A percentile compares a stretch with the other conserved stretches of the same genome.
phyloP scores from a whole-genome alignment of 2,888 invertebrate genomes.

The Arge pagana region DNA sequence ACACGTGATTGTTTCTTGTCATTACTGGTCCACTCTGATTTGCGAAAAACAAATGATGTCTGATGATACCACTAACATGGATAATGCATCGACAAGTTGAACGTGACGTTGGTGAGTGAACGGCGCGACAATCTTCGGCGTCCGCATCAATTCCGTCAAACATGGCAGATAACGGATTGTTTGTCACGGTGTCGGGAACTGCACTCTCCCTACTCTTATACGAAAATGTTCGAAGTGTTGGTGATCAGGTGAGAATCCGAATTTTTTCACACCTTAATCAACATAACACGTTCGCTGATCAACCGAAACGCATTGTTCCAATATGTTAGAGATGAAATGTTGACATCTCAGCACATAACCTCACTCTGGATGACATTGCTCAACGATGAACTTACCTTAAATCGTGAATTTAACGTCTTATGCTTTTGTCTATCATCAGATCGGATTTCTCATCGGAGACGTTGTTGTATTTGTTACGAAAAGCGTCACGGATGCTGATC shows the following conservation, averaged over 20 bases:
- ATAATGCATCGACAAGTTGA: too few relatives aligned
- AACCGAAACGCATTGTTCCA: too few relatives aligned
- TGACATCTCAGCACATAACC: too few relatives aligned
- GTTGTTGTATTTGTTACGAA: slow-evolving; percentile 67
- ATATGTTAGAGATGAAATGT: too few relatives aligned
- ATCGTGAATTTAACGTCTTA: not conserved
- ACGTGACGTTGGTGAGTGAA: too few relatives aligned
- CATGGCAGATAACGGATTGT: slow-evolving; percentile 50
- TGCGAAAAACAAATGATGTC: too few relatives aligned
- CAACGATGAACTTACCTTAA: not conserved
- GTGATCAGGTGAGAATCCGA: slow-evolving; percentile 63
- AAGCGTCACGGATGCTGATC: slow-evolving; percentile 72
- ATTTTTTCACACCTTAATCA: slow-evolving; percentile 9
- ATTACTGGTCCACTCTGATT: too few relatives aligned
- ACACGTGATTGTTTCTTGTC: too few relatives aligned
- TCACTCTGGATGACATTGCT: slow-evolving; percentile 7
- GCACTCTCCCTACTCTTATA: slow-evolving; percentile 71
- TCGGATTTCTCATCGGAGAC: slow-evolving; percentile 71
- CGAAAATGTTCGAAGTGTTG: slow-evolving; percentile 67
- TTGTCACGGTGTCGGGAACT: slow-evolving; percentile 62
- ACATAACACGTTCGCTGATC: too few relatives aligned
- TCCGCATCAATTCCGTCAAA: too few relatives aligned
- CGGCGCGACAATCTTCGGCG: too few relatives aligned
- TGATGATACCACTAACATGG: too few relatives aligned
- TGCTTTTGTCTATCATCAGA: slow-evolving; percentile 54